These are phyloP conservation scores for Synaphobranchus kaupii DNA, from an alignment of 2,797 vertebrate species.

Conservation along the genomic window DNA sequence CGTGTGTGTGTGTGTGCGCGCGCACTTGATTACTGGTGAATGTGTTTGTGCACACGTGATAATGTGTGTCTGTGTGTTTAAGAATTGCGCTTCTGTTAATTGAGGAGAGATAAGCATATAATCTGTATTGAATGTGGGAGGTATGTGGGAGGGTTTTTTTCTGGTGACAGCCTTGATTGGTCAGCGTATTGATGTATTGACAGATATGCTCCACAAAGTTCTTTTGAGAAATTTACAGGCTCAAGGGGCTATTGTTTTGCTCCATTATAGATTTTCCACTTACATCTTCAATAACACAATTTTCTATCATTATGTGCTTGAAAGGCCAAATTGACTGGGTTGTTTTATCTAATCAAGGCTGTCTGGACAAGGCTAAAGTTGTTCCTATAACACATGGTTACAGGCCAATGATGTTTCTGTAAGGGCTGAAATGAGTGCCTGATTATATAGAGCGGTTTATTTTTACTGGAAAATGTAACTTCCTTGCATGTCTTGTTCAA, in stretches of 20 bases:
- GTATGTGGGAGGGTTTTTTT: neutral
- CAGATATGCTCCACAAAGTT: conserved; percentile 7
- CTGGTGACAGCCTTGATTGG: neutral
- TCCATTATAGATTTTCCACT: conserved; percentile 29
- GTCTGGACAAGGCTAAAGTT: neutral
- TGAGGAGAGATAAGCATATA: neutral
- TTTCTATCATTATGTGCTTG: conserved; percentile 24
- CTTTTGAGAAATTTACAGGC: conserved; percentile 17
- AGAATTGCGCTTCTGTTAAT: neutral
- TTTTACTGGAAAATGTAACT: neutral
- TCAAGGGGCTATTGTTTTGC: conserved; percentile 5
- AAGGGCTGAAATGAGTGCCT: neutral
- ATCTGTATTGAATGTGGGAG: neutral
- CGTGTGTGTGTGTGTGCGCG: neutral
- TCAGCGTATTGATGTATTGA: conserved; percentile 10
- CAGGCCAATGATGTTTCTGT: conserved; percentile 1
- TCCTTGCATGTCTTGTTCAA: neutral
- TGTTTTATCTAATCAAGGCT: conserved; percentile 12
- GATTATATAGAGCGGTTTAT: conserved; percentile 1
- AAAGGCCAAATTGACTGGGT: neutral
- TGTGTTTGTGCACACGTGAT: neutral
- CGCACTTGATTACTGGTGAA: neutral
- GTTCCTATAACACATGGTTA: conserved; percentile 13
- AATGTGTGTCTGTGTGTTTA: neutral
- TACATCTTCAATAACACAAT: conserved; percentile 23